phyloP scores from a whole-genome alignment of 2,888 invertebrate species.

The Nephrotoma appendiculata region DNA sequence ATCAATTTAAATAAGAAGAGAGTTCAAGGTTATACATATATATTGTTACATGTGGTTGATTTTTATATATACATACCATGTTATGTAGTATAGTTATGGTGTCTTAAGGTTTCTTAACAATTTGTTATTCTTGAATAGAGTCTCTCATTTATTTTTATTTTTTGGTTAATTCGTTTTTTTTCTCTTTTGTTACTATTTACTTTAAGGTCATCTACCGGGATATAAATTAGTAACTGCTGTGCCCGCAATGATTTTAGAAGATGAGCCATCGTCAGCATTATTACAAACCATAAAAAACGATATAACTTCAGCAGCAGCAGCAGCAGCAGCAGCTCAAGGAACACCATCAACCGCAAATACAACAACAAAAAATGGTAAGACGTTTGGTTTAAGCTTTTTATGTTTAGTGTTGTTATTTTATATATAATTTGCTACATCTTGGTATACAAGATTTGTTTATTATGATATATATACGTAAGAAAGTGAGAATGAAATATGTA shows the following conservation, averaged over 20 bases:
- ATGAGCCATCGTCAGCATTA: conserved; percentile 34
- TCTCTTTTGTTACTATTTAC: background rate
- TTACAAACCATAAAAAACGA: background rate
- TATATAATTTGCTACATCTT: background rate
- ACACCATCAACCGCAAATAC: background rate
- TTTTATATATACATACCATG: background rate
- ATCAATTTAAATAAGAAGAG: background rate
- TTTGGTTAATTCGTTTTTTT: background rate
- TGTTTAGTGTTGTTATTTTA: background rate
- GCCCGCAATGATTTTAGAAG: conserved; percentile 62
- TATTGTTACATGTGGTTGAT: background rate
- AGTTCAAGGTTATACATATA: background rate
- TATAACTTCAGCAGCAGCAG: conserved; percentile 25
- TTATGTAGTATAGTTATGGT: background rate
- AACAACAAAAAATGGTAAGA: conserved; percentile 3
- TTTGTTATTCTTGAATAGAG: background rate
- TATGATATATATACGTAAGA: background rate
- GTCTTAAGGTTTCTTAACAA: background rate
- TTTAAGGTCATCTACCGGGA: conserved; percentile 34
- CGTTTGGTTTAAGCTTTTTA: background rate
- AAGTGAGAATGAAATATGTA: background rate
- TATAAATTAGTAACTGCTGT: conserved; percentile 63
- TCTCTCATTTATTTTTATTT: background rate
- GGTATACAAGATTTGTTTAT: background rate
- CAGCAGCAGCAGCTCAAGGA: conserved; percentile 6